phyloP scores from a whole-genome alignment of 2,888 invertebrate genomes.

The Amphipyra berbera region DNA sequence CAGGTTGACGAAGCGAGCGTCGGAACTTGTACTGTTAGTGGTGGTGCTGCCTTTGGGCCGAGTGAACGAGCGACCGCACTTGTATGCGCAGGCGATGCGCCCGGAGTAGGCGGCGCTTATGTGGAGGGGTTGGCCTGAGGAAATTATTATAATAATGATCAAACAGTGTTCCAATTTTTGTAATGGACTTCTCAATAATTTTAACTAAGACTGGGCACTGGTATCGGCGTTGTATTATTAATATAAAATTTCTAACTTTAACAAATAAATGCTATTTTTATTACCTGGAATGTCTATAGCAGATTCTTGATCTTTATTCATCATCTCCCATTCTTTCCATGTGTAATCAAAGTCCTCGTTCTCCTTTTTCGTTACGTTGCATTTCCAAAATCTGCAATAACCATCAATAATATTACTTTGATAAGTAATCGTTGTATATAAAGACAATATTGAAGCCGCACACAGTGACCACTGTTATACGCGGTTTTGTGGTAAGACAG shows the following conservation, averaged over 20 bases:
- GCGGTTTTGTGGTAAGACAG: no score
- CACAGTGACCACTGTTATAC: no score
- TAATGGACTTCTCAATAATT: no score
- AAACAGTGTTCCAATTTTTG: no score
- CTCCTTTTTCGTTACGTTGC: conserved; percentile 90
- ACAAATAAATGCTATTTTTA: no score
- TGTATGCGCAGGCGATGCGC: conserved; percentile 98
- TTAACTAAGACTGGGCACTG: no score
- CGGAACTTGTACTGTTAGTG: conserved; percentile 82
- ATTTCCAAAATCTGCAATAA: conserved; percentile 94
- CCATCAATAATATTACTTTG: no score
- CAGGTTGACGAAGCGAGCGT: conserved; percentile 95
- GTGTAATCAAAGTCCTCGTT: conserved; percentile 90
- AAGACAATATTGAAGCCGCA: no score
- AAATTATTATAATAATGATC: neutral
- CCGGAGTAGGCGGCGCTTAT: conserved; percentile 99
- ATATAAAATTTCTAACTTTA: no score
- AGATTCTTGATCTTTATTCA: conserved; percentile 92
- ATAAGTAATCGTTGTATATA: no score
- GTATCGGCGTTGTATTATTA: no score
- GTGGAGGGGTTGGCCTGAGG: conserved; percentile 94
- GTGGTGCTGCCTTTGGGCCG: conserved; percentile 94
- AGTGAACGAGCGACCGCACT: conserved; percentile 97
- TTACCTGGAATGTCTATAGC: conserved; percentile 93
- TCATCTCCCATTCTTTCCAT: conserved; percentile 98